A percentile compares a stretch with the other conserved stretches of the same genome.
These are phyloP conservation scores for Aplidium turbinatum DNA, from an alignment of 23 tunicate genomes.

Conservation along the genomic window DNA sequence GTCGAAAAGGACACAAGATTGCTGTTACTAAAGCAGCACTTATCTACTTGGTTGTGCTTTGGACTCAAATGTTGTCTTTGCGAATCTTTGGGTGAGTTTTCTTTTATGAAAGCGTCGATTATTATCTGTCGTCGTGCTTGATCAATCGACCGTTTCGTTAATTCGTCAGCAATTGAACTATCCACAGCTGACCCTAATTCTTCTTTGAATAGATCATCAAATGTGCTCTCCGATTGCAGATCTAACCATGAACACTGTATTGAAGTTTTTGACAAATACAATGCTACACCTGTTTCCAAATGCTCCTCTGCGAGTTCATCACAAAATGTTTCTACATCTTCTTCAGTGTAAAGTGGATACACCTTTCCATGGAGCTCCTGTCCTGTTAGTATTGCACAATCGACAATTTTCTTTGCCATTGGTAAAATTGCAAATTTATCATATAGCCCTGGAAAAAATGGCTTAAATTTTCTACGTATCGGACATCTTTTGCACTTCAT, in stretches of 20 bases:
- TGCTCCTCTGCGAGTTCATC: conserved; percentile 43
- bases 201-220: conserved; percentile 16
- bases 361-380: not conserved
- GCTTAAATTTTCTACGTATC: conserved; percentile 30
- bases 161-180: conserved; percentile 24
- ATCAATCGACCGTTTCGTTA: conserved; percentile 22
- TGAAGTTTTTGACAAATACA: conserved; percentile 40
- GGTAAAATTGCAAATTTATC: conserved; percentile 44
- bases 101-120: conserved; percentile 41
- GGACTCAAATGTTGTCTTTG: too few relatives aligned
- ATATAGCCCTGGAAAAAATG: conserved; percentile 59
- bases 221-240: conserved; percentile 40
- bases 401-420: conserved; percentile 52
- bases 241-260: conserved; percentile 33
- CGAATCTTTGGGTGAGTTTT: too few relatives aligned
- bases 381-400: conserved; percentile 45
- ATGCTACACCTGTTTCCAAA: conserved; percentile 36
- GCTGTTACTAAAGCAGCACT: too few relatives aligned
- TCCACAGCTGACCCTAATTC: conserved; percentile 21
- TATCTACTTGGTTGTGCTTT: too few relatives aligned
- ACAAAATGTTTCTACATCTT: conserved; percentile 34
- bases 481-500: not conserved
- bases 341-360: conserved; percentile 39
- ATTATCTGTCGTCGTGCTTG: conserved; percentile 45
- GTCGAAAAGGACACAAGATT: too few relatives aligned